Percentiles rank a stretch among this genome's conserved stretches.
Conservation (phyloP, 2,113 vertebrate species). For the Triplophysa siluroides region DNA sequence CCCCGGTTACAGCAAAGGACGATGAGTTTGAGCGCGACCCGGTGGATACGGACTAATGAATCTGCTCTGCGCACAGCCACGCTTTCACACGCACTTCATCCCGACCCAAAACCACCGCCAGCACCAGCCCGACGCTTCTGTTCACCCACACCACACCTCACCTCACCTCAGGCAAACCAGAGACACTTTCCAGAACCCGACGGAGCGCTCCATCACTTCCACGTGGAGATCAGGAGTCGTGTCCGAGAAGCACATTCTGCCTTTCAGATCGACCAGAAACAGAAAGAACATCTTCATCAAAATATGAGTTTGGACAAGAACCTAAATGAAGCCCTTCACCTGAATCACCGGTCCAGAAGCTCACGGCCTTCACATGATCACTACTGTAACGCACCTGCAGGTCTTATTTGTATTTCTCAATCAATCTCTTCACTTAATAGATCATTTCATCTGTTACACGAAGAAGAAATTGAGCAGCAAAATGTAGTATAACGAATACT, state of each 20-base stretch:
- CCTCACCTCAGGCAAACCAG: too few species aligned
- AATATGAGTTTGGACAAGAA: too few species aligned
- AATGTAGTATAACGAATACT: neutral
- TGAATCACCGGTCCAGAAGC: too few species aligned
- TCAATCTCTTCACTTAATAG: neutral
- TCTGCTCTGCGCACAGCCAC: conserved; percentile 37
- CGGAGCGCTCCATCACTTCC: too few species aligned
- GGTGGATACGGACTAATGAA: conserved; percentile 11
- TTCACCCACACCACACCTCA: neutral
- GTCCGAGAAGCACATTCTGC: too few species aligned
- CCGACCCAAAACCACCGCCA: conserved; percentile 57
- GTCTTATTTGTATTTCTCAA: neutral
- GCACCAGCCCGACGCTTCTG: conserved; percentile 71
- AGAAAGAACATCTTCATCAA: too few species aligned
- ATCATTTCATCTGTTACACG: neutral
- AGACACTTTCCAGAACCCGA: too few species aligned
- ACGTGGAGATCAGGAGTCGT: too few species aligned
- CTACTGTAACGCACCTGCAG: neutral
- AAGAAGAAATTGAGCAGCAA: neutral
- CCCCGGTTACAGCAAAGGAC: conserved; percentile 98
- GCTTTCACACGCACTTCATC: conserved; percentile 56
- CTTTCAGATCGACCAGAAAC: too few species aligned
- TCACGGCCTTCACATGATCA: neutral
- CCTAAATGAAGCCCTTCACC: too few species aligned
- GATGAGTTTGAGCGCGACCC: conserved; percentile 75